Evolutionary conservation across 2,888 invertebrate species (phyloP).

Genomic region (Pilophorus perplexus): DNA sequence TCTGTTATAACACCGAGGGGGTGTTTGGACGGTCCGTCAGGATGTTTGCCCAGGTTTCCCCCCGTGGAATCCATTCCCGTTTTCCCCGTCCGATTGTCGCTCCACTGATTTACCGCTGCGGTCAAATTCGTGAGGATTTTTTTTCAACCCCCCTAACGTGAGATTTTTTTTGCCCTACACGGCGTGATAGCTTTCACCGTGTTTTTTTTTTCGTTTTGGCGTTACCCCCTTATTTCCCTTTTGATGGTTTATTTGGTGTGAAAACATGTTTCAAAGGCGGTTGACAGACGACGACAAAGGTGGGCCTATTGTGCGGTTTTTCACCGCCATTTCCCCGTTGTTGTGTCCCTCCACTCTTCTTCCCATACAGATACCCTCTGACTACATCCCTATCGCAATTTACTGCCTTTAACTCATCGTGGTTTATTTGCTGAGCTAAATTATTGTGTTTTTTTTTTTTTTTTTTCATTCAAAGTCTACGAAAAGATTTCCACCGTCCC

Average conservation of each 20-base stretch:
- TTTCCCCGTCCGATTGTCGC: slow-evolving; percentile 6
- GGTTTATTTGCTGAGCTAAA: too few relatives aligned
- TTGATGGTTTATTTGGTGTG: slow-evolving; percentile 36
- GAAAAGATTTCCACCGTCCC: too few relatives aligned
- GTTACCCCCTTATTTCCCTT: neutral
- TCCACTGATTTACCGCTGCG: slow-evolving; percentile 36
- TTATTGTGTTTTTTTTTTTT: too few relatives aligned
- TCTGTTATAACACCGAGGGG: slow-evolving; percentile 42
- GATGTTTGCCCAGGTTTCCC: slow-evolving; percentile 21
- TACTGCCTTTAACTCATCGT: neutral
- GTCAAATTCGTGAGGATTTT: slow-evolving; percentile 28
- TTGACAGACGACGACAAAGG: slow-evolving; percentile 36
- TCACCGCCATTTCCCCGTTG: neutral
- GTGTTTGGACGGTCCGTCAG: slow-evolving; percentile 25
- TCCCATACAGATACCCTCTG: neutral
- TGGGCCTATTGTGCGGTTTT: slow-evolving; percentile 35
- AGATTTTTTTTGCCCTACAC: neutral
- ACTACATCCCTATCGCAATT: slow-evolving; percentile 1
- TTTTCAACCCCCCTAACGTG: neutral
- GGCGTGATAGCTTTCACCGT: neutral
- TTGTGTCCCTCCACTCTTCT: too few relatives aligned
- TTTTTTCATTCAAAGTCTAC: too few relatives aligned
- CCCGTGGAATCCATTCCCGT: slow-evolving; percentile 22
- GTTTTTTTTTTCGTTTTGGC: neutral
- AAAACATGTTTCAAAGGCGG: slow-evolving; percentile 41